These are phyloP conservation scores for Conopomorpha cramerella DNA, from an alignment of 1,140 invertebrate genomes.

Conservation along the genomic window DNA sequence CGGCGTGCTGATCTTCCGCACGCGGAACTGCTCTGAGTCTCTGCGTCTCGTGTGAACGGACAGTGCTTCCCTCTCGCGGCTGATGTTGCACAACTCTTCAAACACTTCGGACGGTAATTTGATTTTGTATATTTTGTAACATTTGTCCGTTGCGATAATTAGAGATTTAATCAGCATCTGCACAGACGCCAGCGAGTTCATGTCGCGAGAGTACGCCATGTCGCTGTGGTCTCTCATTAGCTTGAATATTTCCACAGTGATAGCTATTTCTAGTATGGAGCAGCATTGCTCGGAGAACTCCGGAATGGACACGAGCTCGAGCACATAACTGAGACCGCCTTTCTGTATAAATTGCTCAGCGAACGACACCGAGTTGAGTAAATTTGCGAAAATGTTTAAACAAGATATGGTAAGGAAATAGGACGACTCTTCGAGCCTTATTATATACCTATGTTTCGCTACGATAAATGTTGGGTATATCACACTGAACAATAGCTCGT, in stretches of 20 bases:
- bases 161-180: slow-evolving; percentile 60
- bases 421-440: slow-evolving; percentile 42
- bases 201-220: slow-evolving; percentile 28
- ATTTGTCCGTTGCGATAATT: slow-evolving; percentile 46
- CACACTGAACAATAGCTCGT: slow-evolving; percentile 63
- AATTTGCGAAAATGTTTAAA: slow-evolving; percentile 63
- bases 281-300: slow-evolving; percentile 65
- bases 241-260: slow-evolving; percentile 64
- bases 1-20: slow-evolving; percentile 10
- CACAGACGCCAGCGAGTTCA: slow-evolving; percentile 45
- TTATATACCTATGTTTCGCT: slow-evolving; percentile 52
- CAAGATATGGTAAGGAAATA: slow-evolving; percentile 66
- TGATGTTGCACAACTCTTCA: slow-evolving; percentile 26
- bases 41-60: slow-evolving; percentile 3
- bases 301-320: slow-evolving; percentile 56
- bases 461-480: slow-evolving; percentile 66
- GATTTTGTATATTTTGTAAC: slow-evolving; percentile 31
- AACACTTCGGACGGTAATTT: slow-evolving; percentile 26
- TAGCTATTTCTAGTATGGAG: slow-evolving; percentile 64
- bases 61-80: slow-evolving; percentile 21
- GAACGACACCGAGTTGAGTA: slow-evolving; percentile 61
- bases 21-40: neutral
- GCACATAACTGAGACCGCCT: slow-evolving; percentile 60
- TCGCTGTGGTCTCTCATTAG: slow-evolving; percentile 35
- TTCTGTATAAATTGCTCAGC: slow-evolving; percentile 64